Conservation (phyloP, 2,888 invertebrate genomes). For the Automeris io region DNA sequence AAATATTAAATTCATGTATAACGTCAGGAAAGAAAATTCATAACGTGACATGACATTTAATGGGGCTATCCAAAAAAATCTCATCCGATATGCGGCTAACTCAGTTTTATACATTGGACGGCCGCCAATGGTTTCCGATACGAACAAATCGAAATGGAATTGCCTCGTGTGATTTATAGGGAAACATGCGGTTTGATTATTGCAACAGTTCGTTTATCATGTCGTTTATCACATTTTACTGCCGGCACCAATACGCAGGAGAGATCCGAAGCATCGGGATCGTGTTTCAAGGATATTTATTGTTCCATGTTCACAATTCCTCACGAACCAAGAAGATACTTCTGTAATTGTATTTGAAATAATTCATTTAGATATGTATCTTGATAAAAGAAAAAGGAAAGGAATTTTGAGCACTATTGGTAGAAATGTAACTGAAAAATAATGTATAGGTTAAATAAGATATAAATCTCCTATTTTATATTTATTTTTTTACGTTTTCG, state of each 20-base stretch:
- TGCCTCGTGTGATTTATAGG: conserved; percentile 40
- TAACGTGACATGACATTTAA: conserved; percentile 1
- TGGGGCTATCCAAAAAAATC: conserved; percentile 24
- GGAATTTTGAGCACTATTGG: no score
- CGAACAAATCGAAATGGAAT: conserved; percentile 41
- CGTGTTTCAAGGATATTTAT: not conserved
- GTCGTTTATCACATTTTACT: conserved; percentile 25
- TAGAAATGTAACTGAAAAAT: no score
- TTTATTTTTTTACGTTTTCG: no score
- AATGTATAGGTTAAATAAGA: no score
- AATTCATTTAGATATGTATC: no score
- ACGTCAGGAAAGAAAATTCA: no score
- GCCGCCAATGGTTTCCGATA: conserved; percentile 36
- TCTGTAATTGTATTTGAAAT: no score
- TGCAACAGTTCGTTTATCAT: conserved; percentile 22
- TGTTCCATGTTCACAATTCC: no score
- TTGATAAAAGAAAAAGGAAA: no score
- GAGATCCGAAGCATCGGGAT: conserved; percentile 6
- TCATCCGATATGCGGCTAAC: conserved; percentile 30
- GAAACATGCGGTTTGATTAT: conserved; percentile 29
- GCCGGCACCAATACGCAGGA: conserved; percentile 16
- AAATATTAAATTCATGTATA: no score
- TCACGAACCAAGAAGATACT: no score
- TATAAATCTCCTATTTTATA: no score
- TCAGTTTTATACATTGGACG: conserved; percentile 47